These are phyloP conservation scores for Phalacrocorax pelagicus DNA, from an alignment of 2,113 vertebrate genomes.

Conservation along the genomic window DNA sequence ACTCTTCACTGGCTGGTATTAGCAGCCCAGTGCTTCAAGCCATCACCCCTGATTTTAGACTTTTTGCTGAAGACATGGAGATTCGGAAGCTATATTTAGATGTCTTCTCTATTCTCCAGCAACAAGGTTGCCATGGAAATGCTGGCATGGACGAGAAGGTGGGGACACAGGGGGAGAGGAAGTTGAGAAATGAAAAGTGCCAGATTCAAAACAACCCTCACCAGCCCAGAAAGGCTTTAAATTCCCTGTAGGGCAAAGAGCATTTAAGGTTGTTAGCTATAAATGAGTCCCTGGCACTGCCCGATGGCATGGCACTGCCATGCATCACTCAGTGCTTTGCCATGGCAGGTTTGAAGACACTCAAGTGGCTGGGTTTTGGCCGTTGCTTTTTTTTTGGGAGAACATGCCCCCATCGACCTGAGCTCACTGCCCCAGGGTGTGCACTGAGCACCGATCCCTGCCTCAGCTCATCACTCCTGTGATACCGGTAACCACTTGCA, in stretches of 20 bases:
- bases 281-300: not conserved
- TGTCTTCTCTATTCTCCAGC: conserved; percentile 70
- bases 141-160: conserved; percentile 9
- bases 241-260: not conserved
- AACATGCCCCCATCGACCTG: not conserved
- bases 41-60: conserved; percentile 62
- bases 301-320: not conserved
- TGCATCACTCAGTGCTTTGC: not conserved
- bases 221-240: not conserved
- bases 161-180: conserved; percentile 44
- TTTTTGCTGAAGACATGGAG: conserved; percentile 71
- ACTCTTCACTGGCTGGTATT: not conserved
- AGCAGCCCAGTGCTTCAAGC: conserved; percentile 42
- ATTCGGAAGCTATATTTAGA: conserved; percentile 82
- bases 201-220: conserved; percentile 6
- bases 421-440: not conserved
- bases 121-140: conserved; percentile 82
- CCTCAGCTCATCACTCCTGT: not conserved
- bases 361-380: not conserved
- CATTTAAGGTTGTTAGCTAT: not conserved
- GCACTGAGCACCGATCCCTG: not conserved
- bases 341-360: not conserved
- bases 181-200: conserved; percentile 47
- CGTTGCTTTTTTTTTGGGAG: not conserved
- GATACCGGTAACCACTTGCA: not conserved